A percentile compares a stretch with the other conserved stretches of the same genome.
Evolutionary conservation across 2,888 invertebrate genomes (phyloP).

Genomic region (Neelides folsomi): DNA sequence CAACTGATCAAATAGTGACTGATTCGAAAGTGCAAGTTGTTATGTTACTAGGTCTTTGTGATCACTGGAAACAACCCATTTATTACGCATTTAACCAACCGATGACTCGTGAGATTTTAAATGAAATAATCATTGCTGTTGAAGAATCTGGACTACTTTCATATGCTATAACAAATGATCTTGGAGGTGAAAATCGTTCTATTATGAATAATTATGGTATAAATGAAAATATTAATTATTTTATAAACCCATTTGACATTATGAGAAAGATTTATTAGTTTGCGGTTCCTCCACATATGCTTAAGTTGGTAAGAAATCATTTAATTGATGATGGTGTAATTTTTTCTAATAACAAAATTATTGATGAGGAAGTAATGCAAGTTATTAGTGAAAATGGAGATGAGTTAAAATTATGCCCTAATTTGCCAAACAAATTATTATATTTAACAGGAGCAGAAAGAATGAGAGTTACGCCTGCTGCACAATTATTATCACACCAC

Average conservation of each 20-base stretch:
- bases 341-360: background rate
- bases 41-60: conserved; percentile 9
- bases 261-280: background rate
- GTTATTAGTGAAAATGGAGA: too few species aligned
- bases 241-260: background rate
- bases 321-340: background rate
- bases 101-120: conserved; percentile 10
- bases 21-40: conserved; percentile 17
- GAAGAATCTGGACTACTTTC: background rate
- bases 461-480: background rate
- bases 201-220: background rate
- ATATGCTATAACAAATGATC: too few species aligned
- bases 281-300: background rate
- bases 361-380: background rate
- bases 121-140: background rate
- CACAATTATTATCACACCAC: background rate
- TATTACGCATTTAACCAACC: conserved; percentile 18
- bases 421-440: background rate
- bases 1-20: conserved; percentile 7
- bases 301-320: background rate
- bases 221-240: background rate
- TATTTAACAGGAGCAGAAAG: background rate
- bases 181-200: too few species aligned
- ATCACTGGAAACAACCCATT: conserved; percentile 23
- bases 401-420: too few species aligned